Evolutionary conservation across 2,113 vertebrate species (phyloP).

Genomic region (Gadus macrocephalus): DNA sequence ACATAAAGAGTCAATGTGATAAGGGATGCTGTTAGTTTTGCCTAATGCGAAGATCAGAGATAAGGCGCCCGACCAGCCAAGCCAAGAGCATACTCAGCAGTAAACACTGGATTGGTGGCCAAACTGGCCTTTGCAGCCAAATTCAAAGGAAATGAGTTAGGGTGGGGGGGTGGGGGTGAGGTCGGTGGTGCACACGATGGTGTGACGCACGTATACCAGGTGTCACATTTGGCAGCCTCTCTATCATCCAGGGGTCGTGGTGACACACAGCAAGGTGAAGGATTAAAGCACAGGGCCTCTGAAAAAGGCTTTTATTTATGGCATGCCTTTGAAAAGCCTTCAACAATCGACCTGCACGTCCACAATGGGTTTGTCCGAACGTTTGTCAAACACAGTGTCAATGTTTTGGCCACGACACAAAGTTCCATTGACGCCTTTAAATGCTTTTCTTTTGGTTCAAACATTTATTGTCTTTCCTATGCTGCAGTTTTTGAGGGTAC

Average conservation of each 20-base stretch:
- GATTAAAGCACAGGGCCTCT: background rate
- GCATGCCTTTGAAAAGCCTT: background rate
- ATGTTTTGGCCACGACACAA: too few relatives aligned
- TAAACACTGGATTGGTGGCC: conserved; percentile 13
- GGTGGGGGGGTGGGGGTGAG: conserved; percentile 6
- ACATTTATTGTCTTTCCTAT: too few relatives aligned
- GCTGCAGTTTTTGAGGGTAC: too few relatives aligned
- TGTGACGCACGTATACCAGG: conserved; percentile 60
- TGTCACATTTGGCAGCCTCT: conserved; percentile 34
- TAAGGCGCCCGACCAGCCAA: too few relatives aligned
- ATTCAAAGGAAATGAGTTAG: conserved; percentile 65
- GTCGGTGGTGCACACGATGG: conserved; percentile 31
- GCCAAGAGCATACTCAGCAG: conserved; percentile 21
- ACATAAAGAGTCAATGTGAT: background rate
- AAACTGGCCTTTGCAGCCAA: conserved; percentile 36
- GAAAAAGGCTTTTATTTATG: background rate
- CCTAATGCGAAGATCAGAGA: background rate
- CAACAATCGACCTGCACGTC: too few relatives aligned
- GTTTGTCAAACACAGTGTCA: too few relatives aligned
- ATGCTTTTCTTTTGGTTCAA: too few relatives aligned
- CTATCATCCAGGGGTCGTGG: conserved; percentile 35
- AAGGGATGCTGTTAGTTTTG: conserved; percentile 15
- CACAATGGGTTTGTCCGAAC: too few relatives aligned
- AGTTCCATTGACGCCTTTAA: too few relatives aligned
- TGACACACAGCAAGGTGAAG: conserved; percentile 40